A percentile compares a stretch with the other conserved stretches of the same genome.
These are phyloP conservation scores for Otis tarda DNA, from an alignment of 2,113 vertebrate species.

Conservation along the genomic window DNA sequence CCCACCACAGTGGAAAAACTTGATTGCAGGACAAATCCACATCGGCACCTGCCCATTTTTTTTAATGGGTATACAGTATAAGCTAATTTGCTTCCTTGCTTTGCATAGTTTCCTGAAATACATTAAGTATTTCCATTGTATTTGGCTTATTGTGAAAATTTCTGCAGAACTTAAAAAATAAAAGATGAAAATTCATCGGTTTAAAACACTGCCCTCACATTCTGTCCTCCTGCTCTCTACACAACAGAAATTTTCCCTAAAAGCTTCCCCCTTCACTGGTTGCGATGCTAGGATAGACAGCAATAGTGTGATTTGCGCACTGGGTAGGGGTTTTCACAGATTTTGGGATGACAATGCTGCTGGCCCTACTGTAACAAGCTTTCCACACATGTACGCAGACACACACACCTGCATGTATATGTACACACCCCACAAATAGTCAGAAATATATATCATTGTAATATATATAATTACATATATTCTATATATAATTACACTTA, in stretches of 20 bases:
- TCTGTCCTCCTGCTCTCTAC: neutral
- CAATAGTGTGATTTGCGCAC: accelerated
- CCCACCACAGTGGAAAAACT: neutral
- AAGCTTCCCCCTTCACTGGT: neutral
- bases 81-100: neutral
- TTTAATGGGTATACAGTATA: neutral
- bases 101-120: neutral
- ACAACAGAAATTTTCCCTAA: neutral
- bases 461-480: too few relatives aligned
- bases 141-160: neutral
- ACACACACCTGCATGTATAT: neutral
- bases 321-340: neutral
- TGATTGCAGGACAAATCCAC: neutral
- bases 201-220: neutral
- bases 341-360: neutral
- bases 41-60: neutral
- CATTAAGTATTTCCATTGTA: accelerated
- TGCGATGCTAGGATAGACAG: neutral
- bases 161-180: neutral
- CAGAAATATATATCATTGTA: neutral
- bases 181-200: neutral
- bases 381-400: neutral
- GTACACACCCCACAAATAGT: neutral
- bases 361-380: neutral
- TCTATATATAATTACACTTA: neutral